phyloP scores from a whole-genome alignment of 2,797 vertebrate genomes.

The Acanthopagrus latus region DNA sequence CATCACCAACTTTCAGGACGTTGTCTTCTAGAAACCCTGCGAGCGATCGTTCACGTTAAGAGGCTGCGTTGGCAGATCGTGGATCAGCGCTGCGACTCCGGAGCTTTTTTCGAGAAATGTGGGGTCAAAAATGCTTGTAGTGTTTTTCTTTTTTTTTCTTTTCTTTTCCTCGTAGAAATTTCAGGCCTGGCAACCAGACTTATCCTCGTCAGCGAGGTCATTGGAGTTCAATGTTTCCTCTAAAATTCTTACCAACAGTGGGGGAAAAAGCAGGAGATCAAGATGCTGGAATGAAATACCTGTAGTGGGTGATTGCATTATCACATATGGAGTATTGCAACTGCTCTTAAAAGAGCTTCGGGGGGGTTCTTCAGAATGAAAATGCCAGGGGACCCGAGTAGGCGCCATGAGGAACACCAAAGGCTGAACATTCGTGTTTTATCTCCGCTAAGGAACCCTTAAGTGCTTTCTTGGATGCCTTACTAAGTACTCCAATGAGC shows the following conservation, averaged over 20 bases:
- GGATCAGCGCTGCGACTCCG: constrained; percentile 69
- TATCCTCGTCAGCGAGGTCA: constrained; percentile 51
- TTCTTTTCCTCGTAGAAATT: constrained; percentile 56
- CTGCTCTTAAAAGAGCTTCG: constrained; percentile 56
- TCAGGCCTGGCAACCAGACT: constrained; percentile 57
- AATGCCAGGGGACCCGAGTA: constrained; percentile 33
- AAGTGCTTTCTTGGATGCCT: constrained; percentile 61
- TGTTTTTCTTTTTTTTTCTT: constrained; percentile 49
- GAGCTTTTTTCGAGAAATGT: constrained; percentile 61
- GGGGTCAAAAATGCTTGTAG: constrained; percentile 71
- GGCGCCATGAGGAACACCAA: constrained; percentile 53
- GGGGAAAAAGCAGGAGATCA: constrained; percentile 47
- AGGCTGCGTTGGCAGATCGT: constrained; percentile 46
- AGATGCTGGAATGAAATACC: constrained; percentile 70
- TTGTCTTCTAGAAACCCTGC: constrained; percentile 48
- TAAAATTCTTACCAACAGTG: constrained; percentile 61
- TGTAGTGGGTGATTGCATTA: constrained; percentile 60
- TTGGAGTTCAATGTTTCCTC: constrained; percentile 79
- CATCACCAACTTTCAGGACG: constrained; percentile 4
- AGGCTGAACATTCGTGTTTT: constrained; percentile 11
- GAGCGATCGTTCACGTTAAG: constrained; percentile 10
- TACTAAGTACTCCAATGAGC: constrained; percentile 59
- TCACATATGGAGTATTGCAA: constrained; percentile 68
- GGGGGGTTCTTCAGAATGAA: constrained; percentile 40
- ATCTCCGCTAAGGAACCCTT: constrained; percentile 41